Evolutionary conservation across 64 coral and sea anemone genomes (phyloP), one percentile per base, ranked within the genome.

Genomic region (Stylophora pistillata): DNA sequence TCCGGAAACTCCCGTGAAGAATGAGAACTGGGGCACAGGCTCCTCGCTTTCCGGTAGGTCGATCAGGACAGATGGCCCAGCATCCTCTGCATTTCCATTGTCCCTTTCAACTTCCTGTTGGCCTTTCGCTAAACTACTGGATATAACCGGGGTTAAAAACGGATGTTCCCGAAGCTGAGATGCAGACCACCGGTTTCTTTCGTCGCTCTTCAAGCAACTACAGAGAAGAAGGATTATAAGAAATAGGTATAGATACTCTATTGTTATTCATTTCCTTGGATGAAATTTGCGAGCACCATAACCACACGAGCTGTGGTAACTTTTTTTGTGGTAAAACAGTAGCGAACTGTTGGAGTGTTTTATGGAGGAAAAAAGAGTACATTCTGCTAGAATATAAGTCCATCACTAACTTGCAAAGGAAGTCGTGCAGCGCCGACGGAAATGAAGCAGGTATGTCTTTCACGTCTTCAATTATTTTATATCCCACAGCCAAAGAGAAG

Each of bases 391-490:
- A 41, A 41, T 2, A 41, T 11, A 13, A 11, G 1, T 37, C 21
- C 0, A 78, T 60, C 29, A 88, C 85, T 85, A 91, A 99, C 96
- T 85, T 95, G 58, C 82, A 52, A n/a, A 99, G 83, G 74, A 99
- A 95, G 58, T 99, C 96, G 15, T 80, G 89, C 6, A 99, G 82
- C n/a, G 93, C 93, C 54, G 68, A n/a, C 25, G 93, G 96, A 26
- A 91, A 82, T 29, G 90, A 30, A 52, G 73, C 62, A 2, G 96
- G 77, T 59, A 99, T 85, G 37, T 92, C 88, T 10, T 77, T 66
- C 41, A 61, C 81, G 52, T 76, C 77, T 54, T 68, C 82, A 72
- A 71, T 90, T 0, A 99, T 88, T 3, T 77, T 29, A 33, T 95
- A 87, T 72, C 96, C 96, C 53, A 78, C 60, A 30, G 87, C 71